These are phyloP conservation scores for Phaenicophaeus curvirostris DNA, from an alignment of 2,797 vertebrate genomes.

Conservation along the genomic window DNA sequence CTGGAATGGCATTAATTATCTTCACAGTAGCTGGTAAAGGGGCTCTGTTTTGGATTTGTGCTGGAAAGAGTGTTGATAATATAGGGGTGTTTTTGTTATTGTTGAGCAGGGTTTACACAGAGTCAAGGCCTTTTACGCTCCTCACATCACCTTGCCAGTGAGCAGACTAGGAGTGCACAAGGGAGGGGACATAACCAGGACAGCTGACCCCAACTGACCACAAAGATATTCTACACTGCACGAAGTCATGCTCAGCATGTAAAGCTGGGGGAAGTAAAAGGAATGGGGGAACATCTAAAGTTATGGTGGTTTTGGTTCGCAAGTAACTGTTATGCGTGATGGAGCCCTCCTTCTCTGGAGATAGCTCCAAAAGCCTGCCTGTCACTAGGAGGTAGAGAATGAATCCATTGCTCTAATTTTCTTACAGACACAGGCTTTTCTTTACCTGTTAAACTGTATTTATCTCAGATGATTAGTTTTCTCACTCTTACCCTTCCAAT, in stretches of 20 bases:
- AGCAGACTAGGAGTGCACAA: rapidly evolving
- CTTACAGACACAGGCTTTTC: rapidly evolving
- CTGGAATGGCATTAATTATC: not conserved
- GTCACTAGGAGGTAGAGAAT: rapidly evolving
- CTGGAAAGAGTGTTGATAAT: not conserved
- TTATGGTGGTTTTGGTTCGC: not conserved
- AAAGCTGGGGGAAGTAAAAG: not conserved
- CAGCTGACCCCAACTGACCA: not conserved
- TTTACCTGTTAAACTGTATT: not conserved
- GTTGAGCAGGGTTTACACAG: not conserved
- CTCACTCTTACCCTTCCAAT: not conserved
- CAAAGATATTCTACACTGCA: not conserved
- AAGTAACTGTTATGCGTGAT: rapidly evolving
- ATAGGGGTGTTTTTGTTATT: not conserved
- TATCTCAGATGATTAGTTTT: rapidly evolving
- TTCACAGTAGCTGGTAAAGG: not conserved
- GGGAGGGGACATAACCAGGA: not conserved
- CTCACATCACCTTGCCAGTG: rapidly evolving
- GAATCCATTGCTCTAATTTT: not conserved
- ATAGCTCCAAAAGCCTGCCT: not conserved
- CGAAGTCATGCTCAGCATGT: not conserved
- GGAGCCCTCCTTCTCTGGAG: not conserved
- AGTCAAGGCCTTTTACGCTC: not conserved
- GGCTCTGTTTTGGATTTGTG: not conserved
- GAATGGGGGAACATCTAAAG: rapidly evolving